phyloP scores from a whole-genome alignment of 2,888 invertebrate species.

The Troides helena region DNA sequence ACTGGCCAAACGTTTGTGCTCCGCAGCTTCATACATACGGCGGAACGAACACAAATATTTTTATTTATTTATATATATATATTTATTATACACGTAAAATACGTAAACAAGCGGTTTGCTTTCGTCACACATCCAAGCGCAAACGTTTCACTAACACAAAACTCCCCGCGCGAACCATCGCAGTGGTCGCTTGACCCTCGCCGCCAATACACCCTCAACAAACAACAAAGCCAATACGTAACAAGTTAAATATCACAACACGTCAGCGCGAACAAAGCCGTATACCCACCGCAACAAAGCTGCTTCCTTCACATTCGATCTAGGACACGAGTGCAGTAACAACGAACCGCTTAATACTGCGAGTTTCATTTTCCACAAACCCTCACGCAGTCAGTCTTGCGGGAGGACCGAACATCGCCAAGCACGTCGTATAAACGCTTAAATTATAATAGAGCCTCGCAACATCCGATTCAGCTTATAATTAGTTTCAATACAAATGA shows the following conservation, averaged over 20 bases:
- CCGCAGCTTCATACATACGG: background rate
- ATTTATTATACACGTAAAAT: background rate
- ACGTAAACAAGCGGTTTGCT: too few relatives aligned
- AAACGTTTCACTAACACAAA: background rate
- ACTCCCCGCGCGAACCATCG: conserved; percentile 7
- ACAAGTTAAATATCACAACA: conserved; percentile 66
- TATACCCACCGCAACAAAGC: conserved; percentile 48
- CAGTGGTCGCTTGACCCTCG: conserved; percentile 2
- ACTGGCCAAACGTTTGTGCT: conserved; percentile 23
- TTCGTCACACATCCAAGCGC: conserved; percentile 12
- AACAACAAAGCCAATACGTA: conserved; percentile 27
- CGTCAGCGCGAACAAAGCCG: conserved; percentile 66
- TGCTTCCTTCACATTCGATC: conserved; percentile 29
- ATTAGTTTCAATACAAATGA: too few relatives aligned
- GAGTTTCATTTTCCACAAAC: background rate
- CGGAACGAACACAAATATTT: conserved; percentile 2
- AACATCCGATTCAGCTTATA: too few relatives aligned
- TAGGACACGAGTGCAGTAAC: conserved; percentile 25
- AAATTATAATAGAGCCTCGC: too few relatives aligned
- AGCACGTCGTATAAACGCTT: too few relatives aligned
- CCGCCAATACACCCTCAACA: conserved; percentile 11
- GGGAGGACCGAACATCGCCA: too few relatives aligned
- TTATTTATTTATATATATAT: background rate
- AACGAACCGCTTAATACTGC: conserved; percentile 3
- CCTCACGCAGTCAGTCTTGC: background rate